Percentiles rank a stretch among this genome's conserved stretches.
Evolutionary conservation across 30 jellyfish, hydroid and myxozoan genomes (phyloP).

Genomic region (Chrysaora quinquecirrha): DNA sequence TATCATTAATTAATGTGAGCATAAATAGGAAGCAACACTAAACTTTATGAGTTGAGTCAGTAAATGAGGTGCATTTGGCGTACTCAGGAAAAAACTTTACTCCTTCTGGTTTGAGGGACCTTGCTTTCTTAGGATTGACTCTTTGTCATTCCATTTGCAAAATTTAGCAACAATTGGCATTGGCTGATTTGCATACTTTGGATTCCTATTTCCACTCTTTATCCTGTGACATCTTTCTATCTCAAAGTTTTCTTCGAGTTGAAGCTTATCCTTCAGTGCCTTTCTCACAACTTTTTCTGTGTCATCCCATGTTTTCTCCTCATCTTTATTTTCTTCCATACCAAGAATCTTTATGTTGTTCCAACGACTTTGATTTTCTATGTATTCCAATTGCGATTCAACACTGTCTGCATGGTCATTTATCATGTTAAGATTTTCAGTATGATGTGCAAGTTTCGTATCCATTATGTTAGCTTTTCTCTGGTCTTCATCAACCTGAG

Average conservation of each 20-base stretch:
- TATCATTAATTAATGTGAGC: neutral
- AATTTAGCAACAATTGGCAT: constrained; percentile 42
- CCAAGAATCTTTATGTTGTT: constrained; percentile 25
- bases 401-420: constrained; percentile 28
- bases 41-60: neutral
- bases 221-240: constrained; percentile 29
- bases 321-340: constrained; percentile 1
- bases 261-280: constrained; percentile 5
- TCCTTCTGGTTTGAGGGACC: constrained; percentile 8
- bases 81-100: neutral
- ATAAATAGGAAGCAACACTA: neutral
- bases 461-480: constrained; percentile 27
- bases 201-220: neutral
- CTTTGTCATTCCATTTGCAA: constrained; percentile 41
- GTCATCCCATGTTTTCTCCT: constrained; percentile 23
- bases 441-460: constrained; percentile 1
- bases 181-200: constrained; percentile 19
- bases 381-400: constrained; percentile 21
- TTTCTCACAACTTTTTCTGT: neutral
- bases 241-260: neutral
- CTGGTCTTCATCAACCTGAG: constrained; percentile 46
- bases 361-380: too few relatives aligned
- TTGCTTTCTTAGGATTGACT: too few relatives aligned
- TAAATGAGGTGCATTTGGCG: neutral
- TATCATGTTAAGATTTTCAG: constrained; percentile 26